Evolutionary conservation across 2,888 invertebrate species (phyloP).

Genomic region (Drosophila putrida): DNA sequence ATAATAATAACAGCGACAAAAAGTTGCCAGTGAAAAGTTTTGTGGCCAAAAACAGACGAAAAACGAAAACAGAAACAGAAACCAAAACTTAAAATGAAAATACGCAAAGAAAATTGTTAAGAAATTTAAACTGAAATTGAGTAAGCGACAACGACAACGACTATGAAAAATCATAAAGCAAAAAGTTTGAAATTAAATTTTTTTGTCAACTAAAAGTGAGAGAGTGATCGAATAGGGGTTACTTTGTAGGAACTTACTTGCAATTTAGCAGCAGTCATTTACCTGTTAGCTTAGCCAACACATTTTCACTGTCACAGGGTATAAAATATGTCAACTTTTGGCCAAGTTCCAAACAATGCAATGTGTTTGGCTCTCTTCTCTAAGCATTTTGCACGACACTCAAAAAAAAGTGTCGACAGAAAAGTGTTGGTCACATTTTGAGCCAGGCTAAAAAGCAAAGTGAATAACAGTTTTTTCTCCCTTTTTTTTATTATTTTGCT

Average conservation of each 20-base stretch:
- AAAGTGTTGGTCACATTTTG: conserved; percentile 34
- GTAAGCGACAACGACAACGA: conserved; percentile 13
- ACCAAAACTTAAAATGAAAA: conserved; percentile 12
- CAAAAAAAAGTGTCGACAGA: conserved; percentile 28
- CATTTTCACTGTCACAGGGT: background rate
- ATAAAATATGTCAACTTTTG: conserved; percentile 31
- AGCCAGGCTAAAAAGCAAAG: conserved; percentile 6
- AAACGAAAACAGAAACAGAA: conserved; percentile 14
- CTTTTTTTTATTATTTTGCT: conserved; percentile 8
- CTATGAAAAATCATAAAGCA: conserved; percentile 46
- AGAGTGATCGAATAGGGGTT: background rate
- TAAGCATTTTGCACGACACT: conserved; percentile 2
- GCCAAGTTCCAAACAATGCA: conserved; percentile 52
- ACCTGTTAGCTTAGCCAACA: background rate
- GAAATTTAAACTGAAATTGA: conserved; percentile 20
- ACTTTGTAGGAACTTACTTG: background rate
- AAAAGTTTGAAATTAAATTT: conserved; percentile 29
- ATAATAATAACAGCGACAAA: conserved; percentile 36
- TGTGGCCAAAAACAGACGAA: conserved; percentile 44
- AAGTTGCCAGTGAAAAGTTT: conserved; percentile 35
- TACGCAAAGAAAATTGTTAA: conserved; percentile 6
- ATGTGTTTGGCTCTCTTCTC: conserved; percentile 2
- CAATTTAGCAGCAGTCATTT: too few species aligned
- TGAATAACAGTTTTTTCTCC: conserved; percentile 2
- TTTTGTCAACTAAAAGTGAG: background rate